Percentiles rank a stretch among this genome's conserved stretches.
These are phyloP conservation scores for Mystacides longicornis DNA, from an alignment of 2,888 invertebrate genomes.

Conservation along the genomic window DNA sequence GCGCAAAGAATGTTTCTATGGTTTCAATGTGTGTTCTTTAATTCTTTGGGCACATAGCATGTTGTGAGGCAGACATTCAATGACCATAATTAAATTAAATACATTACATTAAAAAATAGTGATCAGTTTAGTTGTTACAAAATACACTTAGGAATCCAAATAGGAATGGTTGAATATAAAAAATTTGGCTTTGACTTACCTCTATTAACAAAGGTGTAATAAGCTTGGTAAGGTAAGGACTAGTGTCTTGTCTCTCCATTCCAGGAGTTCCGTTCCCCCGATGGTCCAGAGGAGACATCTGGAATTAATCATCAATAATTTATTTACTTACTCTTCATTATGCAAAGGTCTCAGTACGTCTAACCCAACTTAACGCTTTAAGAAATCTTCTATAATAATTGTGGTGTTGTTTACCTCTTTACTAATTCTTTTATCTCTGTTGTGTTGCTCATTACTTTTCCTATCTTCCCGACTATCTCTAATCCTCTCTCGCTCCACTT, in stretches of 20 bases:
- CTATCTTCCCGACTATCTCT: constrained; percentile 30
- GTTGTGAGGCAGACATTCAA: too few species aligned
- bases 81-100: too few species aligned
- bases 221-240: constrained; percentile 44
- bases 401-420: constrained; percentile 32
- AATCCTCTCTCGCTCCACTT: constrained; percentile 28
- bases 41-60: too few species aligned
- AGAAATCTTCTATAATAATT: not conserved
- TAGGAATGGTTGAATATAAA: too few species aligned
- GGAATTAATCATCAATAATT: constrained; percentile 19
- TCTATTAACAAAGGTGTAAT: constrained; percentile 46
- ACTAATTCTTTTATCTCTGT: constrained; percentile 34
- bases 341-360: too few species aligned
- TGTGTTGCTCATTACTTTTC: constrained; percentile 34
- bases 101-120: too few species aligned
- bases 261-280: constrained; percentile 35
- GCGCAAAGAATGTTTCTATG: too few species aligned
- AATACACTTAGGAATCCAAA: too few species aligned
- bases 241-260: constrained; percentile 34
- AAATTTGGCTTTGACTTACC: too few species aligned
- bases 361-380: too few species aligned
- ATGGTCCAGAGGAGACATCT: constrained; percentile 47
- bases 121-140: too few species aligned
- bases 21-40: too few species aligned
- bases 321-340: not conserved